Base-by-base conservation (phyloP, 2,888 invertebrate genomes). In the Drosophila merina region DNA sequence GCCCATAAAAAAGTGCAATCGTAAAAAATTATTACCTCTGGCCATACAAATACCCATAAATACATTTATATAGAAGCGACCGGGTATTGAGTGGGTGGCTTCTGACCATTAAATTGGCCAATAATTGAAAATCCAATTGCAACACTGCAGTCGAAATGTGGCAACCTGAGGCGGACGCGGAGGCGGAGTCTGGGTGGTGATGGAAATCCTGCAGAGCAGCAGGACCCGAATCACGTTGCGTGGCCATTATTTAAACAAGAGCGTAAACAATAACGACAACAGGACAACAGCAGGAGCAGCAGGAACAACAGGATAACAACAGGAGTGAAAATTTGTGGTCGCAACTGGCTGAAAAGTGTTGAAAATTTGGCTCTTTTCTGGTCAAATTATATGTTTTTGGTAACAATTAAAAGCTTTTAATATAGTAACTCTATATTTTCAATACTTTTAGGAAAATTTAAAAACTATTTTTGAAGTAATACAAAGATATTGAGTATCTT, bases 41-140 rank as follows among this genome's bases (percentile, higher is more conserved):
- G 60, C 57, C 47, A 47, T 31, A 63, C 31, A 67, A 40, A 57
- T 31, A 47, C 52, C 68, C 49, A 68, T 57, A 58, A 72, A 78
- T 71, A 75, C 72, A 81, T 78, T 81, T 74, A 68, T 69, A 54
- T 38, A 40, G 20, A 38, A 51, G 60, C 54, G 76, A 49, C 59
- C 31, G 49, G 62, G 58, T 44, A 68, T 68, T 59, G 52, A 57
- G 31, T 48, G 4, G 57, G 77, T 71, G 63, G 72, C 55, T 56
- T 63, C 25, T 57, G 74, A 79, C 79, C 86, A 82, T 89, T 89
- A 86, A 89, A 88, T 82, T 80, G 88, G 84, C 86, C 89, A 89
- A 90, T 90, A 89, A 90, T 89, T 90, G 90, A 90, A 89, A 89
- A 88, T 88, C 88, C 79, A 83, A 88, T 81, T 89, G 88, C 77